Evolutionary conservation across 2,797 vertebrate genomes (phyloP), one percentile per base, ranked within the genome.

Genomic region (Dicrostonyx torquatus): DNA sequence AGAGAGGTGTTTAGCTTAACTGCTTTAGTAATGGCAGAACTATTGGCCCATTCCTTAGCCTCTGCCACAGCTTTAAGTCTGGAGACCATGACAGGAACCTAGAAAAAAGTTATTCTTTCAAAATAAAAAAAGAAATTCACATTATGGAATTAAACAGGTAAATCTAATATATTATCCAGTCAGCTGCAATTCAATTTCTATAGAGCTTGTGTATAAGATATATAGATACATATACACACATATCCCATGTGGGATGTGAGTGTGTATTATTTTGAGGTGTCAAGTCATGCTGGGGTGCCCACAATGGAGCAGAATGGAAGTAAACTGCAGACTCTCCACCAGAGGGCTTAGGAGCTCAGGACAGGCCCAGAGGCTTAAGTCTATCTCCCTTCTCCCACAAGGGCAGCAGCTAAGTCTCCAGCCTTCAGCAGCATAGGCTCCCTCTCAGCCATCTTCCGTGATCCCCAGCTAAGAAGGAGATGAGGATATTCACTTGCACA

Each of bases 121-220:
- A 94, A 91, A 80, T 76, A 84, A 83, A 78, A 40, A 80, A 45
- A 43, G 34, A 75, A 77, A 73, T 53, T 75, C 48, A 75, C 12
- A 75, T 62, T 45, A 94, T 68, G 83, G 62, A 87, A 62, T 94
- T 70, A 70, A 85, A 53, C 17, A 87, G 95, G 73, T 75, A 76
- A 40, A n/a, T 45, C 66, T 58, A 79, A 78, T 92, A 70, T 66
- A 12, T 29, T 43, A 58, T 5, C 70, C 14, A 14, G 26, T 92
- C 53, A 58, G 12, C n/a, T 77, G 80, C 68, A 85, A 37, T 17
- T 68, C 72, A 7, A 3, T 85, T 40, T 96, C 37, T 5, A 29
- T 37, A 1, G 9, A 37, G 17, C 66, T 87, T 84, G 37, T 9
- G 2, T 37, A 8, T 83, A 95, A 90, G 53, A 48, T 11, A 18